Conservation (phyloP, 2,797 vertebrate species). For the Lepilemur ruficaudatus region DNA sequence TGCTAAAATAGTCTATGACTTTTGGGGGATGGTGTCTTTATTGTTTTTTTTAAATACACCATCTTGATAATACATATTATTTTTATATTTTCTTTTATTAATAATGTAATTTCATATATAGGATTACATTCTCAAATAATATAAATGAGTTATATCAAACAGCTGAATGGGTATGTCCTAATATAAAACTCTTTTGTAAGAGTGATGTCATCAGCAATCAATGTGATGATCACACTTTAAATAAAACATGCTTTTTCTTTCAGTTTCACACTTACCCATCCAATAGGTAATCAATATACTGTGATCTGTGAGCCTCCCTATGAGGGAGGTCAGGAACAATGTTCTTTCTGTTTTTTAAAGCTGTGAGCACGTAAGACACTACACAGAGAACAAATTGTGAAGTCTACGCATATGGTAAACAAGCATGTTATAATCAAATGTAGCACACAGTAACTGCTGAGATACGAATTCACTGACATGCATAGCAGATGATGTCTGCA, state of each 20-base stretch:
- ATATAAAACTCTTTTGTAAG: background rate
- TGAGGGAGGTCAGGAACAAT: background rate
- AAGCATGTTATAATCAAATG: background rate
- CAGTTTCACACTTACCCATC: background rate
- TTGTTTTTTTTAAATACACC: background rate
- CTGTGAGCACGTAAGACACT: background rate
- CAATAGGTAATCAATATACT: background rate
- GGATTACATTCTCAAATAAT: background rate
- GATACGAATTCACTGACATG: background rate
- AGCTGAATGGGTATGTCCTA: background rate
- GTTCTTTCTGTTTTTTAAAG: background rate
- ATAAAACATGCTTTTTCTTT: background rate
- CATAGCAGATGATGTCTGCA: background rate
- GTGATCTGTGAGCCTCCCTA: background rate
- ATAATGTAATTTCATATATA: background rate
- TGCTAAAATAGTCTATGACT: background rate
- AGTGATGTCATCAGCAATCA: background rate
- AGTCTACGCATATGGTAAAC: background rate
- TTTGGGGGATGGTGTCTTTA: background rate
- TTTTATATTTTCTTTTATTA: background rate
- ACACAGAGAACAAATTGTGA: background rate
- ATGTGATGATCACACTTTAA: background rate
- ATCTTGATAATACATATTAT: background rate
- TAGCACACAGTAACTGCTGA: background rate
- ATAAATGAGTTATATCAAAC: background rate